Conservation (phyloP, 1,140 invertebrate genomes). For the Drosophila carrolli region DNA sequence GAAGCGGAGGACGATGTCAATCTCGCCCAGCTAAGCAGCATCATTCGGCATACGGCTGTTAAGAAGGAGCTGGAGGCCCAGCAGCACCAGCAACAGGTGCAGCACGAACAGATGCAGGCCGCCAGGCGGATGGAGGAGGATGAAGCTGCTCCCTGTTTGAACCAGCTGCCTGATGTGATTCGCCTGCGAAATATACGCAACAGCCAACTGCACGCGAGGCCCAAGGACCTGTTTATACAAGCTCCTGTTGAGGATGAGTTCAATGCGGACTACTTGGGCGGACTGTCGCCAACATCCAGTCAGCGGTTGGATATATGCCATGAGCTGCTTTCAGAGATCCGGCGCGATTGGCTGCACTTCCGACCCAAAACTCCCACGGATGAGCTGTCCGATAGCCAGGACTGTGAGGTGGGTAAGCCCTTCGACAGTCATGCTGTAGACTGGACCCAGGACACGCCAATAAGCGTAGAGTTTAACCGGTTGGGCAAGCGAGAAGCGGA, state of each 20-base stretch:
- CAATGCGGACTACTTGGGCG: conserved; percentile 64
- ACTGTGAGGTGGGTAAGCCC: conserved; percentile 35
- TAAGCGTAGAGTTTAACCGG: conserved; percentile 86
- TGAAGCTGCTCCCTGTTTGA: conserved; percentile 46
- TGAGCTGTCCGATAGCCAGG: conserved; percentile 65
- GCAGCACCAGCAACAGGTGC: conserved; percentile 58
- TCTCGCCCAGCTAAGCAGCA: conserved; percentile 80
- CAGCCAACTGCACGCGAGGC: conserved; percentile 32
- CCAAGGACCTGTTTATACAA: conserved; percentile 55
- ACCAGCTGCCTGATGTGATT: conserved; percentile 78
- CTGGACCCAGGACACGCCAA: conserved; percentile 86
- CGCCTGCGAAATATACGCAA: conserved; percentile 67
- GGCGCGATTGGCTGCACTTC: conserved; percentile 88
- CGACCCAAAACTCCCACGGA: conserved; percentile 89
- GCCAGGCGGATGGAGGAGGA: conserved; percentile 36
- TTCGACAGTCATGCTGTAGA: conserved; percentile 80
- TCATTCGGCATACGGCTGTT: conserved; percentile 75
- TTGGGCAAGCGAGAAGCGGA: conserved; percentile 53
- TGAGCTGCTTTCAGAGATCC: conserved; percentile 79
- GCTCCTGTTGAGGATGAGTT: conserved; percentile 23
- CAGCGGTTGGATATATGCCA: conserved; percentile 82
- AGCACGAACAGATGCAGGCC: conserved; percentile 37
- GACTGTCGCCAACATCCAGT: conserved; percentile 79
- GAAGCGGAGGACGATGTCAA: conserved; percentile 82
- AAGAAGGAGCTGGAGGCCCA: conserved; percentile 70